Base-by-base conservation (phyloP, 1,140 invertebrate species). In the Leptoteleia sp. region DNA sequence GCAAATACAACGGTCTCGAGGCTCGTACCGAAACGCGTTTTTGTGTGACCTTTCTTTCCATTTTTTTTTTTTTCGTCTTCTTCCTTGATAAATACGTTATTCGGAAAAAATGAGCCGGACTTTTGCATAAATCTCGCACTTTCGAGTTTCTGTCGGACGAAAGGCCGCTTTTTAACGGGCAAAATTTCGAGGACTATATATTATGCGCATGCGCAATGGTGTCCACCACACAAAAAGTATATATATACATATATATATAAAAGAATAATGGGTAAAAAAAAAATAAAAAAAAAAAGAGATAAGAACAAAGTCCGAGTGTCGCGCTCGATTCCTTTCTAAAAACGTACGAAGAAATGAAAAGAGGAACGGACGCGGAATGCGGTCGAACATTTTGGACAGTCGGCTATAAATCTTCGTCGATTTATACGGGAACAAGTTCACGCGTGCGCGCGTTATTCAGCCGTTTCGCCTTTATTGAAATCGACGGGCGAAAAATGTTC, bases 381-480 rank as follows among this genome's bases (percentile, higher is more conserved):
- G 55, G 55, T 52, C 70, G 70, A 37, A 73, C 43, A 57, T 73
- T 73, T 73, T 65, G 59, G 35, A 62, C 68, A 59, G n/a, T 16
- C 22, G 11, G 8, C 31, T 64, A 55, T 68, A 68, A 68, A 68
- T 68, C 64, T 37, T 68, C 37, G 52, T 35, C 43, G 65, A n/a
- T n/a, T n/a, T n/a, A n/a, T n/a, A 57, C 27, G 50, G 57, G 59
- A 48, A 64, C 50, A 62, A 64, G 40, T 73, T 62, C 70, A 47
- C 70, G 67, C 64, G 73, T 59, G 33, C 47, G 57, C 47, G 48
- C 47, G 48, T 82, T 81, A 83, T 29, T 82, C 83, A 82, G 72
- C 59, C 75, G 40, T 67, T 59, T 82, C 64, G 72, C 79, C 77
- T 82, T 73, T 76, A 61, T 84, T 84, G 61, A 25, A 64, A 67